These are phyloP conservation scores for Crotalus helleri DNA, from an alignment of 2,113 vertebrate genomes.

Conservation along the genomic window DNA sequence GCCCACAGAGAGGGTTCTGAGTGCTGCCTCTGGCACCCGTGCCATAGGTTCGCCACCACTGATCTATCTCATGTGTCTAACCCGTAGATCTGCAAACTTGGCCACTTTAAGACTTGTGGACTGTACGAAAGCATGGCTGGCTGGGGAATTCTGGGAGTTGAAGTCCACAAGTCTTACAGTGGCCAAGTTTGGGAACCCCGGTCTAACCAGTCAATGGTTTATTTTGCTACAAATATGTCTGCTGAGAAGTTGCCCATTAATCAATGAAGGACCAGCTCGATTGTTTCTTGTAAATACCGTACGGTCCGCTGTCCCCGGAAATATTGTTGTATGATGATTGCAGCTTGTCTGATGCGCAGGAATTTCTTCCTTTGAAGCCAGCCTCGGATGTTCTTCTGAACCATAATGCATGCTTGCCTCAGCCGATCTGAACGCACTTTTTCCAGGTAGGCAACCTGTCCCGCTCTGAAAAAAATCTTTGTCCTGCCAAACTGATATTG, in stretches of 20 bases:
- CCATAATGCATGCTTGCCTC: slow-evolving; percentile 77
- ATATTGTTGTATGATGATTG: slow-evolving; percentile 82
- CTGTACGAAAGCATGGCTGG: too few species aligned
- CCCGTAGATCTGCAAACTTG: neutral
- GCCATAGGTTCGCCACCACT: too few species aligned
- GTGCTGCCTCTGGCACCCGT: too few species aligned
- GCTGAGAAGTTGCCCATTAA: neutral
- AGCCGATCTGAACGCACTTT: slow-evolving; percentile 89
- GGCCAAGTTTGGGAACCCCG: neutral
- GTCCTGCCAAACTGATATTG: slow-evolving; percentile 94
- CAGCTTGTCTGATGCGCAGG: slow-evolving; percentile 69
- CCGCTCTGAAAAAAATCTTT: slow-evolving; percentile 96
- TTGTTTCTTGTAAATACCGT: slow-evolving; percentile 63
- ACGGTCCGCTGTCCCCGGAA: slow-evolving; percentile 80
- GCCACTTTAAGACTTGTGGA: neutral
- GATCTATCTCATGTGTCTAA: neutral
- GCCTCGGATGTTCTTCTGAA: slow-evolving; percentile 84
- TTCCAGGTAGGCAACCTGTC: slow-evolving; percentile 95
- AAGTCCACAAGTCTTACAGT: neutral
- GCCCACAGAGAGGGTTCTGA: too few species aligned
- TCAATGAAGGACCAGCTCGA: too few species aligned
- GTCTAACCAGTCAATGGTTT: neutral
- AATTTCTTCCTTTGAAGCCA: slow-evolving; percentile 84
- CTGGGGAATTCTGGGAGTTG: neutral
- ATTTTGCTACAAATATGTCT: neutral